phyloP scores from a whole-genome alignment of 2,888 invertebrate genomes.

The Megalurothrips usitatus region DNA sequence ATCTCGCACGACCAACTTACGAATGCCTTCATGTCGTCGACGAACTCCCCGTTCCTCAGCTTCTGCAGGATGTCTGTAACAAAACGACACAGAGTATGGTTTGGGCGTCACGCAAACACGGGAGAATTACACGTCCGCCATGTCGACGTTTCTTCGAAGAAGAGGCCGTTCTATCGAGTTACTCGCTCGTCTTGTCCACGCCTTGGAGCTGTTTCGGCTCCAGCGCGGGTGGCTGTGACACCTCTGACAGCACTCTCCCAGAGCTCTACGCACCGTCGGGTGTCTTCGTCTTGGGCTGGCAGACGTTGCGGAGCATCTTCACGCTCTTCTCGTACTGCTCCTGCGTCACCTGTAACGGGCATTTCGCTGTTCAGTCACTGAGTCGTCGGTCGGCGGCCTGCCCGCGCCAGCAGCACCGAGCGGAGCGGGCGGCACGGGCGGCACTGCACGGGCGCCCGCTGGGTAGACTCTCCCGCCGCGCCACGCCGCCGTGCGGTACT shows the following conservation, averaged over 20 bases:
- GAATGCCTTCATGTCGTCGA: not conserved
- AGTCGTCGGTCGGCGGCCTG: not conserved
- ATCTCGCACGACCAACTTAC: not conserved
- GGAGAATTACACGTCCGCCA: not conserved
- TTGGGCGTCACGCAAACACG: not conserved
- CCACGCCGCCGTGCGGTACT: not conserved
- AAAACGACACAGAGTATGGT: not conserved
- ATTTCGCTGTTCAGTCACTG: not conserved
- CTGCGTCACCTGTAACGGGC: not conserved
- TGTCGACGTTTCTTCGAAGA: not conserved
- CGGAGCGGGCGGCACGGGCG: too few relatives aligned
- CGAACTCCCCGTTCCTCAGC: not conserved
- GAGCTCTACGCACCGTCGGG: not conserved
- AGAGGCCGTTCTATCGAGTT: not conserved
- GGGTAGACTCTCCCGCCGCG: not conserved
- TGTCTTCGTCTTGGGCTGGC: not conserved
- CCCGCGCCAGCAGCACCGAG: not conserved
- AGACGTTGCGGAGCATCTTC: constrained; percentile 11
- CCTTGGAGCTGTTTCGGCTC: too few relatives aligned
- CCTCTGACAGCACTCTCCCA: too few relatives aligned
- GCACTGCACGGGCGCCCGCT: not conserved
- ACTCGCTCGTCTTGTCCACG: too few relatives aligned
- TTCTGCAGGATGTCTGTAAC: not conserved
- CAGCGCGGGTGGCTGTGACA: too few relatives aligned
- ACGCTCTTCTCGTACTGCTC: constrained; percentile 16